Base-by-base conservation (phyloP, 1,140 invertebrate genomes). In the Drosophila kepulauana region DNA sequence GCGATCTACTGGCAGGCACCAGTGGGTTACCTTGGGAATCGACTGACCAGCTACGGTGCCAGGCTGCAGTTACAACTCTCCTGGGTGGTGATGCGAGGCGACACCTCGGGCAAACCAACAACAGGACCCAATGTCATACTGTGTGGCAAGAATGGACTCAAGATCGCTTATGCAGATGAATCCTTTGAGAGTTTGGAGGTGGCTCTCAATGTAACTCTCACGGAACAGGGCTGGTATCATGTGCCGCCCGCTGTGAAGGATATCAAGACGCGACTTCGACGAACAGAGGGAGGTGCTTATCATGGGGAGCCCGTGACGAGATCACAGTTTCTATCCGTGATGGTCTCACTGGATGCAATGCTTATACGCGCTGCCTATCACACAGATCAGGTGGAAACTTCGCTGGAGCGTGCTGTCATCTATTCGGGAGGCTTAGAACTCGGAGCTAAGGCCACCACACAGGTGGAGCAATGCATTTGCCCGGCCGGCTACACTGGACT, bases 1-100 rank as follows among this genome's bases (percentile, higher is more conserved):
- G 95, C 95, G 49, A 97, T 97, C 85, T 99, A 98, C 93, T 99
- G 98, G 97, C 92, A 96, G 64, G 97, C 97, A 28, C 98, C 97
- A 3, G 91, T 94, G 66, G 94, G 95, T 2, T 97, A 96, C 91
- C 90, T 93, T 46, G 97, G 96, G 2, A 96, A 97, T 90, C 95
- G 95, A 72, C 91, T 97, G 52, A 95, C 96, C 59, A 96, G 96
- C 52, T 99, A 99, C 43, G 85, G 85, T 1, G 96, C 97, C 5
- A 95, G 95, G 54, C 91, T 99, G 6, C 94, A 94, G 11, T 97
- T 98, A 77, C 94, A 93, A 41, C 93, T 98, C 13, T 95, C 95
- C 74, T 99, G 98, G 96, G 95, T 96, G 5, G 95, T 97, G 1
- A 96, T 96, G 88, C 93, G 98, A 48, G 98, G 97, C 8, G 97